A percentile compares a stretch with the other conserved stretches of the same genome.
Evolutionary conservation across 2,888 invertebrate species (phyloP).

Genomic region (Lasius platythorax): DNA sequence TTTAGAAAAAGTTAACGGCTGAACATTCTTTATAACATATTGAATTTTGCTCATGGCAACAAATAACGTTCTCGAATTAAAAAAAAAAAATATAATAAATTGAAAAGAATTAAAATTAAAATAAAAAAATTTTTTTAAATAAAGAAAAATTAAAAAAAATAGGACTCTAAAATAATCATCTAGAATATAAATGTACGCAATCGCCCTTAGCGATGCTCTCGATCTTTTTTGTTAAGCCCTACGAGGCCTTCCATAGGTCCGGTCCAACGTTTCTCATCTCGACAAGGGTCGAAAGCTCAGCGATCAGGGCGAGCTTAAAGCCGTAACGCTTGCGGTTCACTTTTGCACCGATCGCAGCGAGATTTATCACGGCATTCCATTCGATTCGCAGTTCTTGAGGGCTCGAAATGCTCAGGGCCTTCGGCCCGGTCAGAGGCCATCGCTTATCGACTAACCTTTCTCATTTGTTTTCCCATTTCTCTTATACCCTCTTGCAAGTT

Average conservation of each 20-base stretch:
- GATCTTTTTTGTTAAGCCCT: background rate
- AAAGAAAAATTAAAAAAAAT: too few species aligned
- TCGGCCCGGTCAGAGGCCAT: constrained; percentile 28
- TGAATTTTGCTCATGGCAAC: background rate
- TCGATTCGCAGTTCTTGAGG: constrained; percentile 37
- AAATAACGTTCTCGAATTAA: background rate
- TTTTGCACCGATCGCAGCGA: constrained; percentile 44
- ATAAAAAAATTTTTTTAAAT: too few species aligned
- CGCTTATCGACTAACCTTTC: constrained; percentile 45
- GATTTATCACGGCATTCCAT: constrained; percentile 47
- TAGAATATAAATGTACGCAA: background rate
- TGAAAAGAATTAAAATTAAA: too few species aligned
- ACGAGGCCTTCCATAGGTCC: background rate
- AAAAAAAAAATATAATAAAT: background rate
- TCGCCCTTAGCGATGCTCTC: background rate
- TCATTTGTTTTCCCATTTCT: constrained; percentile 50
- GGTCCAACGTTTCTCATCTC: background rate
- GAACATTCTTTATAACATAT: background rate
- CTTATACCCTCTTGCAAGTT: constrained; percentile 13
- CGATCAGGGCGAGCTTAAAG: constrained; percentile 31
- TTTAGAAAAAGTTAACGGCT: background rate
- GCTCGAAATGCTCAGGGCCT: constrained; percentile 21
- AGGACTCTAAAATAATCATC: background rate
- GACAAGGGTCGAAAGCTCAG: constrained; percentile 38
- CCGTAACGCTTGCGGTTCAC: constrained; percentile 40